These are phyloP conservation scores for Phragmatobia fuliginosa DNA, from an alignment of 2,888 invertebrate genomes.

Conservation along the genomic window DNA sequence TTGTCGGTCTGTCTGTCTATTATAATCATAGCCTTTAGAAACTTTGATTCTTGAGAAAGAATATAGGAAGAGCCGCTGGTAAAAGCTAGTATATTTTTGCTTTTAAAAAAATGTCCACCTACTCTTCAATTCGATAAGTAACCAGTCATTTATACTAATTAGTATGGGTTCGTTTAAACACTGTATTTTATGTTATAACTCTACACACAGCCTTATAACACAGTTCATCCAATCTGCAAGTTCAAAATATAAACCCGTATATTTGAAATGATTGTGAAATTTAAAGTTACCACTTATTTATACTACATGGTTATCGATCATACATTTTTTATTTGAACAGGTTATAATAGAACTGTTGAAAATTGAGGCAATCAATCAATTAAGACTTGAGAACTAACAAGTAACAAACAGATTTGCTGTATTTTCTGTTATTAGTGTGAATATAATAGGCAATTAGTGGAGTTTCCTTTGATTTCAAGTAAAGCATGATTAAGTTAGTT, in stretches of 20 bases:
- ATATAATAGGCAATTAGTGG: constrained; percentile 15
- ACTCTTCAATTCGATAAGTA: too few species aligned
- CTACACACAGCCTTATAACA: too few species aligned
- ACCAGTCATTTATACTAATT: too few species aligned
- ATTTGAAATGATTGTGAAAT: constrained; percentile 47
- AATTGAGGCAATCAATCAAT: constrained; percentile 48
- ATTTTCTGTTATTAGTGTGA: constrained; percentile 18
- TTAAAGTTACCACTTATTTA: constrained; percentile 60
- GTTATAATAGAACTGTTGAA: constrained; percentile 33
- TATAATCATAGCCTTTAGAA: too few species aligned
- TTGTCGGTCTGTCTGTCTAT: too few species aligned
- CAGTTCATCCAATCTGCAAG: too few species aligned
- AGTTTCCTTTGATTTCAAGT: constrained; percentile 14
- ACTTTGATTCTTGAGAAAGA: too few species aligned
- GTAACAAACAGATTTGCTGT: constrained; percentile 13
- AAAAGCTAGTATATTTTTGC: too few species aligned
- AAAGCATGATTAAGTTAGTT: constrained; percentile 10
- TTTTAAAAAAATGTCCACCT: too few species aligned
- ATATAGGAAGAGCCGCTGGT: too few species aligned
- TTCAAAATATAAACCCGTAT: constrained; percentile 38
- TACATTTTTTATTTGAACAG: constrained; percentile 29
- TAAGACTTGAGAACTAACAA: constrained; percentile 20
- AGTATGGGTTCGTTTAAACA: too few species aligned
- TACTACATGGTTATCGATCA: constrained; percentile 46
- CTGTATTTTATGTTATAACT: too few species aligned